phyloP scores from a whole-genome alignment of 2,113 vertebrate species.

The Jaculus jaculus region DNA sequence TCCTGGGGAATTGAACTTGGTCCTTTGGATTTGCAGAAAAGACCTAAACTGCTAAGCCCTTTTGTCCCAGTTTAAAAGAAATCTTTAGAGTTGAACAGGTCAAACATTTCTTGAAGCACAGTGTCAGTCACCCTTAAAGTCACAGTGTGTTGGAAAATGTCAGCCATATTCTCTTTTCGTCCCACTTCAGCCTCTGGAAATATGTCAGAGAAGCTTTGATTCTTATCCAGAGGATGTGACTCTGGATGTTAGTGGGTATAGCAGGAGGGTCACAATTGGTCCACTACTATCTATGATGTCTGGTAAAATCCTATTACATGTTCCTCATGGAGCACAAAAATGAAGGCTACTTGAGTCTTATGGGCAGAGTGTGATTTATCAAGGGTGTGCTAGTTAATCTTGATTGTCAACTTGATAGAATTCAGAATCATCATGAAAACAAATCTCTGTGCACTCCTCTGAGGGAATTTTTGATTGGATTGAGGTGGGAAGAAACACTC shows the following conservation, averaged over 20 bases:
- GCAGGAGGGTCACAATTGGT: background rate
- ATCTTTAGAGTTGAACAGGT: background rate
- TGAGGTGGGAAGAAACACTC: too few relatives aligned
- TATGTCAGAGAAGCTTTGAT: background rate
- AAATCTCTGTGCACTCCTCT: too few relatives aligned
- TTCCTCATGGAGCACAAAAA: background rate
- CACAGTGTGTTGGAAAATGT: background rate
- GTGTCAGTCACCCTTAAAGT: conserved; percentile 3
- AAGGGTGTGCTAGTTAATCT: too few relatives aligned
- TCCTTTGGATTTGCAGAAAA: too few relatives aligned
- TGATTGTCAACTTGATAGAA: too few relatives aligned
- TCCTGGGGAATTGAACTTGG: too few relatives aligned
- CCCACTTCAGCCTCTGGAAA: background rate
- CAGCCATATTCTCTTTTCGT: background rate
- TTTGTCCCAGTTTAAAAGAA: conserved; percentile 7
- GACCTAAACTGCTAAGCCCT: too few relatives aligned
- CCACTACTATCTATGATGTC: background rate
- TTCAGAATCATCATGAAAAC: too few relatives aligned
- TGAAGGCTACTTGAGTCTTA: background rate
- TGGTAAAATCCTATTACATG: background rate
- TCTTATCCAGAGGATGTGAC: background rate
- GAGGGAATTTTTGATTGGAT: too few relatives aligned
- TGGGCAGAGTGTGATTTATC: background rate
- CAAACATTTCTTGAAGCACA: background rate
- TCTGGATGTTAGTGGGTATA: background rate